Evolutionary conservation across 53 echinoderm and acorn worm species (phyloP), one percentile per base, ranked within the genome.

Genomic region (Temnopleurus reevesii): DNA sequence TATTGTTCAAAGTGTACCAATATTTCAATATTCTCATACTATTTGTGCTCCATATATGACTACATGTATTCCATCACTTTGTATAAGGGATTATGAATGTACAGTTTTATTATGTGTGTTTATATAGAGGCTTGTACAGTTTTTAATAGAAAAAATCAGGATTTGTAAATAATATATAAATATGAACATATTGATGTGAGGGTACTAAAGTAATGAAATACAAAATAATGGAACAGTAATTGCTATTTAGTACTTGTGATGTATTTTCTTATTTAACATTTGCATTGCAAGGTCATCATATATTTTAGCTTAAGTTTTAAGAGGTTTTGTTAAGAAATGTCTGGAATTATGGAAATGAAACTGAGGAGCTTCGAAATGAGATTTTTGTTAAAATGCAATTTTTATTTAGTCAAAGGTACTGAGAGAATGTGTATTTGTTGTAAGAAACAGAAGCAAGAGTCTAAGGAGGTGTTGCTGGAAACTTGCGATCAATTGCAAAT

Each of bases 101-200:
- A 63, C 63, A 71, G 33, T 63, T 24, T 29, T 46, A 77, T 77
- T 41, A 27, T 46, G 47, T 49, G 30, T 79, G 79, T 79, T 46
- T 79, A 79, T n/a, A n/a, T 79, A 51, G 83, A 83, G 56, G 83
- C 83, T 83, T 83, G 83, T 83, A 83, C 83, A 83, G 83, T 83
- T 83, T 83, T 83, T 83, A 56, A 55, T 28, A 83, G 38, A 71
- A 55, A 30, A 27, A 3, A 83, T 77, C 83, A 83, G 83, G 83
- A 83, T 31, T 33, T 83, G 83, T 83, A 83, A 8, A 83, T 83
- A 83, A 79, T 79, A 12, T 29, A 47, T 79, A 51, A 15, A 51
- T 26, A 49, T 12, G 49, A 49, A 79, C n/a, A 47, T 79, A 5
- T 49, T 2, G 23, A 79, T 51, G 53, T 15, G 53, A 51, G 15